Percentiles rank a stretch among this genome's conserved stretches.
Evolutionary conservation across 2,888 invertebrate genomes (phyloP).

Genomic region (Platypus cylindrus): DNA sequence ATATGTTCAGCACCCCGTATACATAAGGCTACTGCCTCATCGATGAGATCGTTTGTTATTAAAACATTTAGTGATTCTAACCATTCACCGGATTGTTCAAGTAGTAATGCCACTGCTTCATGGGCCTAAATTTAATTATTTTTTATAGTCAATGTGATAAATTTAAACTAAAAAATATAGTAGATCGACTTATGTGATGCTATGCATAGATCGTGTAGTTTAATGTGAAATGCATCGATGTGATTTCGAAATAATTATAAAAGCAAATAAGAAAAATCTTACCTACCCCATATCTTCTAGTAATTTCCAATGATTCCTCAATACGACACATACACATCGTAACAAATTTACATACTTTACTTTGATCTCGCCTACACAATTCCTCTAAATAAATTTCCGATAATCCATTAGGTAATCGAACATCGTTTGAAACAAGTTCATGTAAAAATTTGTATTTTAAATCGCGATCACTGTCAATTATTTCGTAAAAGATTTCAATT

Average conservation of each 20-base stretch:
- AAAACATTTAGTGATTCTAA: conserved; percentile 55
- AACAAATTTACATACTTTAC: conserved; percentile 35
- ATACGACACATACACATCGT: conserved; percentile 44
- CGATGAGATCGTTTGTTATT: conserved; percentile 33
- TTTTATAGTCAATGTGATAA: not conserved
- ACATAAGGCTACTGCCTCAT: conserved; percentile 34
- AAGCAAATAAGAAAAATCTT: too few species aligned
- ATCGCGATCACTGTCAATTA: conserved; percentile 34
- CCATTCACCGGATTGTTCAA: conserved; percentile 64
- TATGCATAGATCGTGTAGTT: too few species aligned
- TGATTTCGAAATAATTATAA: too few species aligned
- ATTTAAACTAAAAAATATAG: not conserved
- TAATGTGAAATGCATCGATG: too few species aligned
- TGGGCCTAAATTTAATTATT: too few species aligned
- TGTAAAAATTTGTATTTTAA: conserved; percentile 45
- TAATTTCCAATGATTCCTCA: conserved; percentile 51
- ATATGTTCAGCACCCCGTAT: conserved; percentile 37
- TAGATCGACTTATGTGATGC: too few species aligned
- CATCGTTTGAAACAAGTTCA: conserved; percentile 37
- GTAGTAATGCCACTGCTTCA: conserved; percentile 56
- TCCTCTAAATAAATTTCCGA: conserved; percentile 50
- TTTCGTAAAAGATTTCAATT: conserved; percentile 34
- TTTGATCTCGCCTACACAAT: conserved; percentile 45
- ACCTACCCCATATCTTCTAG: conserved; percentile 41
- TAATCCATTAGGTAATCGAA: conserved; percentile 36